Evolutionary conservation across 2,888 invertebrate species (phyloP).

Genomic region (Leptura quadrifasciata): DNA sequence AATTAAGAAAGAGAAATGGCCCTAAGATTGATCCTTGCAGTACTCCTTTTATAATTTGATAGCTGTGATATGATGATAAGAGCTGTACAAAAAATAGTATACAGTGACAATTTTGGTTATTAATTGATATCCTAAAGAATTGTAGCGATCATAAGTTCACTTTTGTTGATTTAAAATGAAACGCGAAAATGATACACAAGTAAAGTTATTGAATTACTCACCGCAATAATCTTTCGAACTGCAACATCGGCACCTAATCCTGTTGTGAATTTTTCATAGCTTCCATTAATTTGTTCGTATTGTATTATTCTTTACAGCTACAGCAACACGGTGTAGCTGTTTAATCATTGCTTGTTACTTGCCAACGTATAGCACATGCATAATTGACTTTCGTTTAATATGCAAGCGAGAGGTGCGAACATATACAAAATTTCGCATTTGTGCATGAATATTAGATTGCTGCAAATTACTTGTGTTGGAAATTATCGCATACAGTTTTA

Average conservation of each 20-base stretch:
- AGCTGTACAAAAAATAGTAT: no score
- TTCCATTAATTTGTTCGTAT: constrained; percentile 21
- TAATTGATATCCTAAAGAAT: no score
- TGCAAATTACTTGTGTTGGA: no score
- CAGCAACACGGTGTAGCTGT: constrained; percentile 5
- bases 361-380: constrained; percentile 2
- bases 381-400: constrained; percentile 31
- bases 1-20: no score
- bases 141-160: no score
- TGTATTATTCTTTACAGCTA: constrained; percentile 11
- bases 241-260: neutral
- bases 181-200: no score
- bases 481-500: no score
- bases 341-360: constrained; percentile 23
- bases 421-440: constrained; percentile 12
- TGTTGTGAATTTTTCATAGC: constrained; percentile 20
- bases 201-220: neutral
- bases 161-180: no score
- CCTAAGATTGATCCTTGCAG: no score
- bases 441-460: neutral
- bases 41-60: no score
- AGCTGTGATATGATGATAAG: no score
- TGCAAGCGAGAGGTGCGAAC: constrained; percentile 20
- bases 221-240: neutral
- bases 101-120: no score